Conservation (phyloP, 2,113 vertebrate species). For the Hemicordylus capensis region DNA sequence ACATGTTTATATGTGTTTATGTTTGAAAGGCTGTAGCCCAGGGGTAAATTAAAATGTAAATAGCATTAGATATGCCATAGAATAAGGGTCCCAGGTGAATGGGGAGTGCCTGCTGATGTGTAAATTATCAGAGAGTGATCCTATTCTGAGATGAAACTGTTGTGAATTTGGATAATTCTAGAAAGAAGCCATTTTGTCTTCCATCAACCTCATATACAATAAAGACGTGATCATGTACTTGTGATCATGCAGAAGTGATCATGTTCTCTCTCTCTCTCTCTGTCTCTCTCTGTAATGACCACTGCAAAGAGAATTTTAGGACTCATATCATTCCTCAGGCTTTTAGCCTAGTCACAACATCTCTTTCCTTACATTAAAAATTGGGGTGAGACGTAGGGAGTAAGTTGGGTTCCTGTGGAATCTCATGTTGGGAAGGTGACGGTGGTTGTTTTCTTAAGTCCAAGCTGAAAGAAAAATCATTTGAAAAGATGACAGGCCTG, state of each 20-base stretch:
- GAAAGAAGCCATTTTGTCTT: neutral
- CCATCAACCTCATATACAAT: rapidly evolving
- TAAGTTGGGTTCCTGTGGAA: neutral
- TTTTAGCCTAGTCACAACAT: neutral
- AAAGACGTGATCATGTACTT: neutral
- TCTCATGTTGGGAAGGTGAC: conserved; percentile 28
- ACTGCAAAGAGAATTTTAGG: neutral
- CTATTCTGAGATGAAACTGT: neutral
- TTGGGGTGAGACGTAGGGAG: neutral
- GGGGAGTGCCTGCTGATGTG: neutral
- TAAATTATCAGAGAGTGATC: neutral
- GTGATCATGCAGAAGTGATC: too few relatives aligned
- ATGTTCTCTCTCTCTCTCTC: rapidly evolving
- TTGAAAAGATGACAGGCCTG: conserved; percentile 81
- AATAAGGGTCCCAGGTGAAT: neutral
- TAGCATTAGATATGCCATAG: neutral
- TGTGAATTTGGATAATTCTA: rapidly evolving
- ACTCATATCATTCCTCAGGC: neutral
- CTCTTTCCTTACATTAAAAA: neutral
- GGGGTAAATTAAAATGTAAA: neutral
- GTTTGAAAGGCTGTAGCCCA: too few relatives aligned
- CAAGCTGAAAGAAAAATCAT: conserved; percentile 68
- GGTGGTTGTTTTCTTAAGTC: conserved; percentile 63
- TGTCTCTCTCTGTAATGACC: rapidly evolving
- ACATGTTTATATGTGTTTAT: neutral